Evolutionary conservation across 1,140 invertebrate genomes (phyloP), one percentile per base, ranked within the genome.

Genomic region (Triops longicaudatus): DNA sequence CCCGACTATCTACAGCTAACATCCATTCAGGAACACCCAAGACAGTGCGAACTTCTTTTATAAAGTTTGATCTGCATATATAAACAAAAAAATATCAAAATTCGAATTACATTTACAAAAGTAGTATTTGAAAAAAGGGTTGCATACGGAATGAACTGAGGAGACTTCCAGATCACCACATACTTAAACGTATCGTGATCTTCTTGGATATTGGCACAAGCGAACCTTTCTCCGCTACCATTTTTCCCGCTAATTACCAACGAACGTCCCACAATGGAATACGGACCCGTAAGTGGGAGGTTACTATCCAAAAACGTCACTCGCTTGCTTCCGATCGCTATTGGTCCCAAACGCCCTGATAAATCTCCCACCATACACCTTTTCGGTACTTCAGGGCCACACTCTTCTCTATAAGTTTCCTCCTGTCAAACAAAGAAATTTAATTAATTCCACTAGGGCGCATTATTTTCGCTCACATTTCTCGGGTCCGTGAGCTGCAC

Each of bases 341-440:
- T 93, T 0, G 92, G 89, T 1, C 94, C 95, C 50, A 96, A 84
- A 77, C 95, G 88, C 0, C 92, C 89, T 1, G 93, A 93, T 72
- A 97, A 83, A 84, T 98, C 96, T 0, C 96, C 96, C n/a, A 97
- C 91, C 81, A 96, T 92, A 85, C 96, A 98, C 5, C 95, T 86
- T 26, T 97, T 83, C 0, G 94, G 95, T 82, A 95, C 93, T 83
- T 93, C 90, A 0, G 91, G 87, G 0, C 90, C 91, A 83, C 96
- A 98, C 84, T 98, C 94, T 83, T 91, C 87, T 79, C 85, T 87
- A 83, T 98, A 98, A 42, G 94, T 86, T 79, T 96, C 93, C 78
- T 89, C 87, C 91, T 94, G 80, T 2, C 78, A 74, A 9, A 4
- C 9, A 22, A 72, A 14, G 71, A 77, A 12, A 26, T 0, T 63